Evolutionary conservation across 2,797 vertebrate species (phyloP).

Genomic region (Gallinago stenura): DNA sequence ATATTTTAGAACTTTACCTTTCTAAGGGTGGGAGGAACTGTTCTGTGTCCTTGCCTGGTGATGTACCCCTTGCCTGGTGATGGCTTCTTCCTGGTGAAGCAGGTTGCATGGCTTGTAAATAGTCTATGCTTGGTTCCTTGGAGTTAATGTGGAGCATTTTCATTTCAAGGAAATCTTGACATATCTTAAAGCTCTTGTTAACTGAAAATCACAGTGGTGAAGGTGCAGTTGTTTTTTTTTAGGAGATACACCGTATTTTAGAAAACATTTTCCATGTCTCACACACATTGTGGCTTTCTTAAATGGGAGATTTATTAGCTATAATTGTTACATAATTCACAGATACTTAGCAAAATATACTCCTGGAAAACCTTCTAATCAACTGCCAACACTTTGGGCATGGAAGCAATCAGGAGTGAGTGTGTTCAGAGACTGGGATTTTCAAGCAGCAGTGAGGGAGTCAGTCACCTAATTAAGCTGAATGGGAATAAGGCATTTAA

Average conservation of each 20-base stretch:
- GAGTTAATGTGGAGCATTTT: background rate
- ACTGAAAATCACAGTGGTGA: background rate
- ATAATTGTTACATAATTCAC: background rate
- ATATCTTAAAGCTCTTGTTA: background rate
- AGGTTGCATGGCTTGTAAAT: background rate
- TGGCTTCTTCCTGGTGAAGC: background rate
- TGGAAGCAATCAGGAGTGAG: background rate
- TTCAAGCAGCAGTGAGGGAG: background rate
- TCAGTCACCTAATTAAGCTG: constrained; percentile 5
- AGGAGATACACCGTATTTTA: background rate
- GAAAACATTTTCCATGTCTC: background rate
- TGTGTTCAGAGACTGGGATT: background rate
- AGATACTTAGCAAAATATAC: background rate
- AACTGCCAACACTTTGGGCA: background rate
- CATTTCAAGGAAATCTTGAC: background rate
- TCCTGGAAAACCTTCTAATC: background rate
- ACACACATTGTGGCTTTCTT: background rate
- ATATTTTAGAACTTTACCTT: background rate
- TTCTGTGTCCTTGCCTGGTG: background rate
- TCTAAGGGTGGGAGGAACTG: background rate
- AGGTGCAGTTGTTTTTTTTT: background rate
- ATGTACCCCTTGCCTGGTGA: background rate
- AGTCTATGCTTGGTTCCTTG: background rate
- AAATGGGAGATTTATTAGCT: background rate
- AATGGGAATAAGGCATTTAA: background rate